Evolutionary conservation across 2,888 invertebrate genomes (phyloP).

Genomic region (Phortica okadai): DNA sequence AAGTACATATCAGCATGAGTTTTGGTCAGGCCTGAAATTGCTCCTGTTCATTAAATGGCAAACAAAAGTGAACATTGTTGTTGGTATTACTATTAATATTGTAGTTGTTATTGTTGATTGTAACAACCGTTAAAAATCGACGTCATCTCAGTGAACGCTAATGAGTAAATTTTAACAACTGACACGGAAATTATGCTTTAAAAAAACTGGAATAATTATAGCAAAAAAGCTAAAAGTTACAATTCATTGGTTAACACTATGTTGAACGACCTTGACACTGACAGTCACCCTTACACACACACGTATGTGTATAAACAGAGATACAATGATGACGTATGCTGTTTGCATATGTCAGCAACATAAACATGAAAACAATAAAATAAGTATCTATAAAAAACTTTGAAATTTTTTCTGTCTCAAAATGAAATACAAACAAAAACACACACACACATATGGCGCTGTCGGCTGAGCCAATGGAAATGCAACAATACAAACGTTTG

Average conservation of each 20-base stretch:
- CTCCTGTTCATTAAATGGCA: no score
- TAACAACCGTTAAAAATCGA: no score
- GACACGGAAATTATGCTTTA: conserved; percentile 27
- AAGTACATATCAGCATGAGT: no score
- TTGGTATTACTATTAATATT: not conserved
- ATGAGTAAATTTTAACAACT: conserved; percentile 12
- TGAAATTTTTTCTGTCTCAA: not conserved
- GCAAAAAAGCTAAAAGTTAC: not conserved
- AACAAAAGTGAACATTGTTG: not conserved
- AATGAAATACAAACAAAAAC: not conserved
- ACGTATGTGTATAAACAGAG: not conserved
- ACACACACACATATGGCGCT: conserved; percentile 24
- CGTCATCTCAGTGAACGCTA: not conserved
- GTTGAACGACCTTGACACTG: conserved; percentile 18
- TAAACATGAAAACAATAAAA: not conserved
- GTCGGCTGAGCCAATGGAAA: conserved; percentile 43
- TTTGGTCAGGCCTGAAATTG: no score
- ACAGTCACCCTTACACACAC: not conserved
- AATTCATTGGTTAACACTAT: not conserved
- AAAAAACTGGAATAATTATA: not conserved
- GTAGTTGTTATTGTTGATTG: not conserved
- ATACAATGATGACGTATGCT: not conserved
- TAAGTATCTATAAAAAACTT: not conserved
- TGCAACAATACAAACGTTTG: conserved; percentile 36
- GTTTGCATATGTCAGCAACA: not conserved